Percentiles rank a stretch among this genome's conserved stretches.
phyloP scores from a whole-genome alignment of 2,113 vertebrate genomes.

The Nannobrachium achirus region DNA sequence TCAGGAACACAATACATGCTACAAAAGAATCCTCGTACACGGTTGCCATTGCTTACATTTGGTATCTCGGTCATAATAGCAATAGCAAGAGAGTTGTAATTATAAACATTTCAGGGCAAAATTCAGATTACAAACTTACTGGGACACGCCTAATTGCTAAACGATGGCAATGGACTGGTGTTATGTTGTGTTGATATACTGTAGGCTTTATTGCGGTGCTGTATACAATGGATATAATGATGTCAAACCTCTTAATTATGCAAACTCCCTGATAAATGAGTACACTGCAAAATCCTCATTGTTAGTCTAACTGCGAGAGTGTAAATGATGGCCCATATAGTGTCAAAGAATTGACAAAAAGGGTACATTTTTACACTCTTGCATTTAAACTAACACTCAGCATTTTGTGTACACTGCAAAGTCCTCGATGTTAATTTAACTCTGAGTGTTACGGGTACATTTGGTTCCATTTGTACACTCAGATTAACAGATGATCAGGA shows the following conservation, averaged over 20 bases:
- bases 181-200: slow-evolving; percentile 12
- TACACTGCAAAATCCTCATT: no score
- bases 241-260: slow-evolving; percentile 21
- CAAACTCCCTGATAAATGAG: slow-evolving; percentile 13
- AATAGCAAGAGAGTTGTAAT: slow-evolving; percentile 50
- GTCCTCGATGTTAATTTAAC: not conserved
- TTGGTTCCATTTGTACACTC: no score
- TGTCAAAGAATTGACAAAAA: no score
- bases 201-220: slow-evolving; percentile 31
- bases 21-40: slow-evolving; percentile 81
- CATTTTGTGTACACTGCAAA: no score
- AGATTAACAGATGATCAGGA: no score
- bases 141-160: slow-evolving; percentile 39
- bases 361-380: no score
- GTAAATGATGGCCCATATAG: no score
- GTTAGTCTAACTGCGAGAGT: no score
- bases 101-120: slow-evolving; percentile 65
- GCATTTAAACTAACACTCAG: no score
- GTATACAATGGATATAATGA: slow-evolving; percentile 12
- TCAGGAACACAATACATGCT: slow-evolving; percentile 83
- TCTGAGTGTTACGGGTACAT: no score
- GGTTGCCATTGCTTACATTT: slow-evolving; percentile 76
- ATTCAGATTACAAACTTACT: slow-evolving; percentile 51
- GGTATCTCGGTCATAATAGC: slow-evolving; percentile 64
- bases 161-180: slow-evolving; percentile 35